Base-by-base conservation (phyloP, 1,140 invertebrate species). In the Papilio machaon region DNA sequence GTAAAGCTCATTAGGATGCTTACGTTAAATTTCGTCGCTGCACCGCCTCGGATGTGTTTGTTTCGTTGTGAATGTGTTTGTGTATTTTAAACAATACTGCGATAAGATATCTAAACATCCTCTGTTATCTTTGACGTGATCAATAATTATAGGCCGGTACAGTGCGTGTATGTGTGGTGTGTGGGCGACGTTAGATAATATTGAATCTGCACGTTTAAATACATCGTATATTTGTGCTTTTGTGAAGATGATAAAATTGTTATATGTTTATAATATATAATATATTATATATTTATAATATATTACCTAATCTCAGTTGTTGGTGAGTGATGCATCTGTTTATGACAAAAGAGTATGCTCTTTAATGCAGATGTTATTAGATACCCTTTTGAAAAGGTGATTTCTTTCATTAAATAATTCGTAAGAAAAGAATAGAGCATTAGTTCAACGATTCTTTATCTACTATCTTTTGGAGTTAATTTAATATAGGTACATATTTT, bases 1-100 rank as follows among this genome's bases (percentile, higher is more conserved):
- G 77, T 67, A 79, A 79, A 79, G 77, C 77, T 79, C 77, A 79
- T 79, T 79, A 79, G 77, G 77, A 67, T 79, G 77, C 60, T 43
- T 43, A 79, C 38, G 43, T 67, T 19, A 78, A 77, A 78, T 67
- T 67, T 79, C 64, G 74, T 76, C n/a, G 49, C 52, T 79, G 43
- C 77, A 46, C 43, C 64, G 30, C 35, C 1, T 79, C 17, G 35
- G 38, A 35, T 60, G 54, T 78, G 52, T 78, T 38, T 78, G 49
- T 78, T 78, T 79, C 30, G 46, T 79, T 47, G 54, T 47, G 35
- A 76, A 47, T 76, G 43, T 76, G 74, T 76, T 49, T 76, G 74
- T 76, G 46, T 30, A 19, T 19, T 74, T 49, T 23, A 23, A 76
- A 76, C 43, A 49, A 76, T 47, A 75, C 58, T 64, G 38, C 23